Conservation (phyloP, 1,140 invertebrate species). For the Palaemon carinicauda region DNA sequence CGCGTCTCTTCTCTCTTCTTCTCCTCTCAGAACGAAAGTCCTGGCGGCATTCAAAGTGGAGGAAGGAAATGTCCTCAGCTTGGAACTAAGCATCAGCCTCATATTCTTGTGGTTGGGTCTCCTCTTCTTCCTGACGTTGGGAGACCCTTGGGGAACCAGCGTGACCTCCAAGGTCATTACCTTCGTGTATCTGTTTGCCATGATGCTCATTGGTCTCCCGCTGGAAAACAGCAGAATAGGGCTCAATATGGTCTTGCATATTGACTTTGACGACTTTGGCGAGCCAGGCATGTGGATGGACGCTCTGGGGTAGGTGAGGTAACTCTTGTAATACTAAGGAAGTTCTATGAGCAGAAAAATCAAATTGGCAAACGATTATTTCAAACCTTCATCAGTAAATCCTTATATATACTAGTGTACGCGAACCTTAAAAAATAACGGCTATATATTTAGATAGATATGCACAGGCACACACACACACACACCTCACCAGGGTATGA, state of each 20-base stretch:
- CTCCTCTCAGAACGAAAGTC: background rate
- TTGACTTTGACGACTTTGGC: background rate
- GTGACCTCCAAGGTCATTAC: conserved; percentile 1
- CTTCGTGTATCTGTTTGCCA: conserved; percentile 3
- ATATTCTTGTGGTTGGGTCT: conserved; percentile 3
- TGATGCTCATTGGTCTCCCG: conserved; percentile 4
- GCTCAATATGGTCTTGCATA: background rate
- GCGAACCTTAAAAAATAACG: too few relatives aligned
- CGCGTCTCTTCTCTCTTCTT: background rate
- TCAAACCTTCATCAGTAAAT: too few relatives aligned
- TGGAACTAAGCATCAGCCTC: background rate
- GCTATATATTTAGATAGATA: too few relatives aligned
- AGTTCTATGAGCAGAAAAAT: too few relatives aligned
- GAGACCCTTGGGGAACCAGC: background rate
- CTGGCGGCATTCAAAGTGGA: background rate
- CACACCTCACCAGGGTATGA: too few relatives aligned
- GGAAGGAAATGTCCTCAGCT: background rate
- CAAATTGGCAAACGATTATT: too few relatives aligned
- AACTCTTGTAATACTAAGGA: background rate
- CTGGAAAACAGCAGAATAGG: background rate
- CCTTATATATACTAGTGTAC: too few relatives aligned
- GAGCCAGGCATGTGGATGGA: conserved; percentile 30
- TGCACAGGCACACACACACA: too few relatives aligned
- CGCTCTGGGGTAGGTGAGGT: conserved; percentile 33
- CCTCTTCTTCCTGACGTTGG: background rate